phyloP scores from a whole-genome alignment of 2,888 invertebrate genomes.

The Netelia inedita region DNA sequence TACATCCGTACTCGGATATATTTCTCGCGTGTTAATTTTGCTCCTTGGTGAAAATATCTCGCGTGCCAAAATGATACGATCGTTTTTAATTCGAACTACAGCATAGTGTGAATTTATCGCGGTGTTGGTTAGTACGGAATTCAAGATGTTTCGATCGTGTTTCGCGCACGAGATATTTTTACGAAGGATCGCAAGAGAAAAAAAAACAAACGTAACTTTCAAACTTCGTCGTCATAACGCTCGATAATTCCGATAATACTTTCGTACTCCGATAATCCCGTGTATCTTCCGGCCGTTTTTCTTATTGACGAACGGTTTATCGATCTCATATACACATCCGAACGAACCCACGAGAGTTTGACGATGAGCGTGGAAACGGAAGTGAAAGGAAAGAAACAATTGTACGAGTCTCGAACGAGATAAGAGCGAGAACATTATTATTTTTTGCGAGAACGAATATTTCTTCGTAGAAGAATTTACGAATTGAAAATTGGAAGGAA shows the following conservation, averaged over 20 bases:
- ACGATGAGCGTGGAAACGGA: conserved; percentile 5
- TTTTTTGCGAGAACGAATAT: conserved; percentile 31
- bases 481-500: conserved; percentile 40
- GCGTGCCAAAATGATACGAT: neutral
- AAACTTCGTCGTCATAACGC: conserved; percentile 38
- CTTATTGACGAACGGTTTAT: conserved; percentile 33
- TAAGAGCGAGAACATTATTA: conserved; percentile 42
- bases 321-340: conserved; percentile 55
- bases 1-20: neutral
- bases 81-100: neutral
- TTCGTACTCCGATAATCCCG: conserved; percentile 55
- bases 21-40: neutral
- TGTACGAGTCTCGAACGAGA: conserved; percentile 28
- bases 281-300: conserved; percentile 63
- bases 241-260: conserved; percentile 62
- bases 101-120: neutral
- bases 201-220: conserved; percentile 38
- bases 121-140: neutral
- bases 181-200: neutral
- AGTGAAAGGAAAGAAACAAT: conserved; percentile 18
- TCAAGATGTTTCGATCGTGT: neutral
- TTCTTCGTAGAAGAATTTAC: conserved; percentile 31
- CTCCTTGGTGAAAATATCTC: neutral
- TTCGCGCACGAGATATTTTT: neutral
- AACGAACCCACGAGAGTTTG: conserved; percentile 6